A percentile compares a stretch with the other conserved stretches of the same genome.
These are phyloP conservation scores for Scaptomyza graminum DNA, from an alignment of 1,140 invertebrate species.

Conservation along the genomic window DNA sequence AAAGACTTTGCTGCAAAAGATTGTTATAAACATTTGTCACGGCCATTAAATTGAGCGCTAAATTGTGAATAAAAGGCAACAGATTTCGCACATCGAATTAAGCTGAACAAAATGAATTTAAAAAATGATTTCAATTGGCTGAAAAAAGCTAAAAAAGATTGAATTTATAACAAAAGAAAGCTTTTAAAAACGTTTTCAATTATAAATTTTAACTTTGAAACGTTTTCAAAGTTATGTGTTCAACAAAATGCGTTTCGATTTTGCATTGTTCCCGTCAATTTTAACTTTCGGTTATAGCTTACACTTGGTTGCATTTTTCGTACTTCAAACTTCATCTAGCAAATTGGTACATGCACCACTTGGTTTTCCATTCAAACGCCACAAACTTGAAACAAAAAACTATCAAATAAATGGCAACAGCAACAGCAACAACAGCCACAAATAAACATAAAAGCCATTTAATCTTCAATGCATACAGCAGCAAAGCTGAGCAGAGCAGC, in stretches of 20 bases:
- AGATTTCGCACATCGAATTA: slow-evolving; percentile 1
- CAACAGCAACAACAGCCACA: slow-evolving; percentile 41
- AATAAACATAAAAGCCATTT: slow-evolving; percentile 78
- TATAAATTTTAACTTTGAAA: too few species aligned
- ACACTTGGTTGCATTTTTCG: slow-evolving; percentile 19
- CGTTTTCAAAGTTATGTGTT: background rate
- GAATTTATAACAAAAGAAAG: background rate
- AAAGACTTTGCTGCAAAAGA: slow-evolving; percentile 6
- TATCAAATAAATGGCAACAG: slow-evolving; percentile 12
- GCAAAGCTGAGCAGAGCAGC: background rate
- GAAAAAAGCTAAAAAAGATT: background rate
- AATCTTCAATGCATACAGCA: slow-evolving; percentile 58
- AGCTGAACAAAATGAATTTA: slow-evolving; percentile 12
- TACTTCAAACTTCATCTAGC: slow-evolving; percentile 24
- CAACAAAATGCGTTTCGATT: background rate
- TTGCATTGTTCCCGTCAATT: background rate
- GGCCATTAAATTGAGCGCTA: slow-evolving; percentile 53
- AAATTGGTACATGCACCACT: slow-evolving; percentile 39
- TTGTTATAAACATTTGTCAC: slow-evolving; percentile 20
- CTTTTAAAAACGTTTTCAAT: background rate
- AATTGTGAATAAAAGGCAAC: slow-evolving; percentile 32
- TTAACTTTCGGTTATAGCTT: slow-evolving; percentile 11
- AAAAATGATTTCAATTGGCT: background rate
- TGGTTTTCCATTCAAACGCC: slow-evolving; percentile 21
- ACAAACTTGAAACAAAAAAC: slow-evolving; percentile 27